Evolutionary conservation across 2,113 vertebrate species (phyloP).

Genomic region (Cnemophilus loriae): DNA sequence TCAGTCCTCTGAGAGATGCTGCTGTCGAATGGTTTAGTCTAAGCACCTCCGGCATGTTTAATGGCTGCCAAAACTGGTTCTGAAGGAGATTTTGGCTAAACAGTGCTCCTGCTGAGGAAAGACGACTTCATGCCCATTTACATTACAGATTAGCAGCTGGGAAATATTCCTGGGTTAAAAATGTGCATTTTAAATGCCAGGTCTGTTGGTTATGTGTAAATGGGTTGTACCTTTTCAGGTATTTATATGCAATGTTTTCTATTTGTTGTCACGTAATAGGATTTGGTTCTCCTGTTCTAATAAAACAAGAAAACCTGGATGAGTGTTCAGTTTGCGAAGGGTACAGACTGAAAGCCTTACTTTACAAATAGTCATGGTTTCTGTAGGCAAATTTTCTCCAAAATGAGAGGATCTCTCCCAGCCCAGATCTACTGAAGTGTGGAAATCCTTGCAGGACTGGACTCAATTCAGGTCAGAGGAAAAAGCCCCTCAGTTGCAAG

Average conservation of each 20-base stretch:
- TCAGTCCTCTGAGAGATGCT: background rate
- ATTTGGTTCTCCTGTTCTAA: background rate
- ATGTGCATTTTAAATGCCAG: background rate
- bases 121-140: background rate
- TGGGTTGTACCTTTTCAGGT: background rate
- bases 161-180: background rate
- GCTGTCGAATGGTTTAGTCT: background rate
- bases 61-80: background rate
- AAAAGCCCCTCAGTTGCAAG: background rate
- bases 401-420: background rate
- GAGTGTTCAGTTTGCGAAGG: background rate
- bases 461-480: background rate
- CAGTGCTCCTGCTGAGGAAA: background rate
- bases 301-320: background rate
- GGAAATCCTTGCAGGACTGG: background rate
- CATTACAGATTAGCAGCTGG: background rate
- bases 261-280: background rate
- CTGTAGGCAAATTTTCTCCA: background rate
- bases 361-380: background rate
- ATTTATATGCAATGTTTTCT: background rate
- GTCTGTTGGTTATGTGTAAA: background rate
- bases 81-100: background rate
- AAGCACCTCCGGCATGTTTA: background rate
- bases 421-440: accelerated
- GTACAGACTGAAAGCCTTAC: background rate